phyloP scores from a whole-genome alignment of 2,797 vertebrate species.

The Phyllotis vaccarum region DNA sequence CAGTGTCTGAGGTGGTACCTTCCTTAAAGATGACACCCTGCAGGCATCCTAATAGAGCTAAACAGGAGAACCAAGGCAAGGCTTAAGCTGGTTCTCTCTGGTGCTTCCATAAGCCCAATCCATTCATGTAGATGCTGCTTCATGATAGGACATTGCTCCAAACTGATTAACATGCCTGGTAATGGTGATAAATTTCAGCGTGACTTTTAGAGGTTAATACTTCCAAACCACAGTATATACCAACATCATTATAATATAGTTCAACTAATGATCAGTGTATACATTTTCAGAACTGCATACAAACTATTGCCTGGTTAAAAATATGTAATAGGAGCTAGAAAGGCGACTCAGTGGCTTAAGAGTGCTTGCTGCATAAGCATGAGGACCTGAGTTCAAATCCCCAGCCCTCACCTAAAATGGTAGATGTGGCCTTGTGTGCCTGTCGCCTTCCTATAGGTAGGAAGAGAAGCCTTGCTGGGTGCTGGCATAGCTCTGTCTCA shows the following conservation, averaged over 20 bases:
- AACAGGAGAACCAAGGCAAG: background rate
- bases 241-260: background rate
- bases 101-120: background rate
- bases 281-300: background rate
- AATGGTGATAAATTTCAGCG: background rate
- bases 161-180: background rate
- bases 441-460: background rate
- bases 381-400: no score
- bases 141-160: background rate
- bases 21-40: background rate
- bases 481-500: background rate
- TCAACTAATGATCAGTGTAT: background rate
- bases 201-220: background rate
- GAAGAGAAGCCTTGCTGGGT: background rate
- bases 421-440: background rate
- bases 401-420: background rate
- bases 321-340: background rate
- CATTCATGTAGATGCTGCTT: background rate
- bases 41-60: background rate
- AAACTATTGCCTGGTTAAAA: background rate
- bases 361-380: no score
- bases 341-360: background rate
- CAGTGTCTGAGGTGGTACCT: background rate
- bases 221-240: background rate
- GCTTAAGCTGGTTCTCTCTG: background rate